Evolutionary conservation across 2,113 vertebrate species (phyloP).

Genomic region (Anas platyrhynchos): DNA sequence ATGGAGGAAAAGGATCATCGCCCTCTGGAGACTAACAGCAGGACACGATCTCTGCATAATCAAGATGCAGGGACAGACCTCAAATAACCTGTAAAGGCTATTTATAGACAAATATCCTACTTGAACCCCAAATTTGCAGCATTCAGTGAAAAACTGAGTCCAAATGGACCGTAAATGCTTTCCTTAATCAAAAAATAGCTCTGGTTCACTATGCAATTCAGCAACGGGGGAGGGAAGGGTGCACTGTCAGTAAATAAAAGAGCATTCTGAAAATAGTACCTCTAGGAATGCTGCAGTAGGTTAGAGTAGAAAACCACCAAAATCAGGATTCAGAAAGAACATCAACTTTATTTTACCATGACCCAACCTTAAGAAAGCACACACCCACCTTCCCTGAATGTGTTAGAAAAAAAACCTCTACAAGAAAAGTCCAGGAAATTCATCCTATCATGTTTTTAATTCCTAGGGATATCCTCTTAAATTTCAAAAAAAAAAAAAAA

Average conservation of each 20-base stretch:
- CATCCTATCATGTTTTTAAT: neutral
- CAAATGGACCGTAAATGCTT: neutral
- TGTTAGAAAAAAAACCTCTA: neutral
- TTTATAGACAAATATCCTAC: neutral
- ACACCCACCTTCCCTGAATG: neutral
- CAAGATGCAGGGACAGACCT: neutral
- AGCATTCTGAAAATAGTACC: neutral
- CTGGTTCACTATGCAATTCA: neutral
- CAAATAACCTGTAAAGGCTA: neutral
- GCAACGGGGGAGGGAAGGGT: neutral
- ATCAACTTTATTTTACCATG: neutral
- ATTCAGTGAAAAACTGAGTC: neutral
- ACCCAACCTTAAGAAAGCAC: neutral
- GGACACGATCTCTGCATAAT: neutral
- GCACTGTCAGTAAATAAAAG: neutral
- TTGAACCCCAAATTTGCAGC: neutral
- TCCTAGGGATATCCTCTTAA: neutral
- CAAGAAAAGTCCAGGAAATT: neutral
- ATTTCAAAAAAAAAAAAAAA: neutral
- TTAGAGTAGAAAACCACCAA: neutral
- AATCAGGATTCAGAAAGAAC: neutral
- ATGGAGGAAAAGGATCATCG: neutral
- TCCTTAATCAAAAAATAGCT: neutral
- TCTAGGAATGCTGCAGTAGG: neutral
- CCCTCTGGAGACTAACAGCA: neutral